Evolutionary conservation across 2,888 invertebrate genomes (phyloP).

Genomic region (Drosophila neutralis): DNA sequence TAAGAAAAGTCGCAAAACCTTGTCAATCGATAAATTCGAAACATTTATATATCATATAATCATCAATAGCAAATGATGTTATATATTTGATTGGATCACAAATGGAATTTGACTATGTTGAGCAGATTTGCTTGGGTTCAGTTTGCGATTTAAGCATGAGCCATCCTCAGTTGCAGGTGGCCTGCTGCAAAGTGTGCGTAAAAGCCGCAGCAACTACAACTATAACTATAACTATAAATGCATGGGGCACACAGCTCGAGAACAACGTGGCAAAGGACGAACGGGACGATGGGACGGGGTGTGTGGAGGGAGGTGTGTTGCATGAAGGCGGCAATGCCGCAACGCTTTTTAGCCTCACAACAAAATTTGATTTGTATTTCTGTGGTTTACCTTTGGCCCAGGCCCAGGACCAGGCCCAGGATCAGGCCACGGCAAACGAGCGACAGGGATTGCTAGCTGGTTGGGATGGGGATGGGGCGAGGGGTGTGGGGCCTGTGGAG

Average conservation of each 20-base stretch:
- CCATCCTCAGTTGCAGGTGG: background rate
- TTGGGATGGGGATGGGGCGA: background rate
- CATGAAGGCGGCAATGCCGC: constrained; percentile 44
- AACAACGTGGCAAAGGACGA: background rate
- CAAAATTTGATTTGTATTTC: constrained; percentile 84
- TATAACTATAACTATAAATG: constrained; percentile 1
- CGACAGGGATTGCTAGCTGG: constrained; percentile 12
- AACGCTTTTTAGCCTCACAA: constrained; percentile 80
- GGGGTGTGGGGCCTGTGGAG: constrained; percentile 16
- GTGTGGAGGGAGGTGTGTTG: background rate
- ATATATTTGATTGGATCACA: background rate
- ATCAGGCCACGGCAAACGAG: constrained; percentile 35
- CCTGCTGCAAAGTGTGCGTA: background rate
- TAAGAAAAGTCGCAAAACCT: background rate
- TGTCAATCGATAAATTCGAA: background rate
- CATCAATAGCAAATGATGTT: background rate
- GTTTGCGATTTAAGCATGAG: background rate
- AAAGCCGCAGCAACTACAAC: constrained; percentile 1
- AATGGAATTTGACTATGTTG: background rate
- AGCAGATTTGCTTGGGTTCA: background rate
- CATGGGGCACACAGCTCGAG: background rate
- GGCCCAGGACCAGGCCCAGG: constrained; percentile 49
- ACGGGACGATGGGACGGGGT: background rate
- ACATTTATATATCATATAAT: background rate
- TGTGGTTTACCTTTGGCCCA: constrained; percentile 82